Evolutionary conservation across 2,888 invertebrate species (phyloP), one percentile per base, ranked within the genome.

Genomic region (Eupelmus urozonus): DNA sequence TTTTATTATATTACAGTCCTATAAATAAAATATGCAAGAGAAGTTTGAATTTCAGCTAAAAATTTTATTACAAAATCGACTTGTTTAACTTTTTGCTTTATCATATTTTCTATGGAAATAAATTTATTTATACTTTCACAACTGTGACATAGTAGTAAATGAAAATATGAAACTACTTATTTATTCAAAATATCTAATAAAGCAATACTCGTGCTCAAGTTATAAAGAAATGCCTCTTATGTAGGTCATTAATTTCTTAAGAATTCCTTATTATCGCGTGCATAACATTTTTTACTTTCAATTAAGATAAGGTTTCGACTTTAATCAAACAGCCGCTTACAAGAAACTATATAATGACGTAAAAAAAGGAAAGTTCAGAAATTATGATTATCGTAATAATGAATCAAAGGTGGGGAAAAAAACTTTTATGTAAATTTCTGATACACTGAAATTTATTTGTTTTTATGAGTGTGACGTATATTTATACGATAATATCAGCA

Each of bases 361-460:
- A 16, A 77, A 72, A 70, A 70, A 77, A 65, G 20, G 66, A 77
- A 60, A 72, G 51, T 65, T 42, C 1, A 34, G 42, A 72, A 77
- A 66, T 65, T 67, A 67, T 62, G 71, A 77, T 67, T 53, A 67
- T 71, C 51, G 23, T 71, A 60, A 63, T 40, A 66, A 60, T 59
- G 65, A 65, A 70, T 76, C 76, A 70, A 53, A n/a, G 42, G 23
- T 18, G 45, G 53, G 60, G 9, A 51, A 67, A 60, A 29, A 60
- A 23, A 62, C 34, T 67, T 77, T 77, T 55, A 62, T 55, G 67
- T 62, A 25, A 55, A 73, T 67, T 67, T 62, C 62, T 62, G 78
- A 78, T 78, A 67, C 67, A 62, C 27, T 62, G 78, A 73, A 53
- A 73, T 78, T 73, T 73, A 69, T 73, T 49, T 73, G 60, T 78